These are phyloP conservation scores for Amblyraja radiata DNA, from an alignment of 2,797 vertebrate species.

Conservation along the genomic window DNA sequence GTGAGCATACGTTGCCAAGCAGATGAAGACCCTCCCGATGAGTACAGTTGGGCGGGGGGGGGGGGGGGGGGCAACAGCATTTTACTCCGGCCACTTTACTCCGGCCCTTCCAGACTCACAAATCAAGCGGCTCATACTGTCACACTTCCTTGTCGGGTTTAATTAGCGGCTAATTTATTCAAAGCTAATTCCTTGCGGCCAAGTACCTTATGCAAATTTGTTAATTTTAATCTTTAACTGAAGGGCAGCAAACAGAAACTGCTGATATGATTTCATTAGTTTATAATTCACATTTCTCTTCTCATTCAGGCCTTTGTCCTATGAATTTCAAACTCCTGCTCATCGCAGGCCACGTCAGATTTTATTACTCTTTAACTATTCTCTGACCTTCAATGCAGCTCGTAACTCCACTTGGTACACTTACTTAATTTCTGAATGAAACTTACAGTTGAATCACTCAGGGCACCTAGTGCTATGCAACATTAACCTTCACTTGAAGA, in stretches of 20 bases:
- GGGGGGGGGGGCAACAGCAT: background rate
- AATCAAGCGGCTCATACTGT: background rate
- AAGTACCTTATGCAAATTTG: background rate
- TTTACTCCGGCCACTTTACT: too few relatives aligned
- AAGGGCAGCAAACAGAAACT: constrained; percentile 26
- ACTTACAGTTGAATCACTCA: background rate
- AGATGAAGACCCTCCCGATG: background rate
- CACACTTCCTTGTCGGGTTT: background rate
- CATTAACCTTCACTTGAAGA: too few relatives aligned
- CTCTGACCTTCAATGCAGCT: too few relatives aligned
- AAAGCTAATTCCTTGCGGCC: background rate
- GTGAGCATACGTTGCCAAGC: background rate
- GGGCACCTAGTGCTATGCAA: background rate
- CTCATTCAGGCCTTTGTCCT: background rate
- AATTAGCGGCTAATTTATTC: constrained; percentile 1
- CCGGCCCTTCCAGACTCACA: too few relatives aligned
- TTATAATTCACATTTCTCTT: background rate
- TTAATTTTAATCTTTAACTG: constrained; percentile 2
- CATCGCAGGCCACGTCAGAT: too few relatives aligned
- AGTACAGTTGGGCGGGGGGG: too few relatives aligned
- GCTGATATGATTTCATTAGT: background rate
- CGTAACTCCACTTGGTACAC: background rate
- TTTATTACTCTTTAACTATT: background rate
- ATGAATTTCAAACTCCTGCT: background rate
- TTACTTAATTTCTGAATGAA: background rate